Percentiles rank a stretch among this genome's conserved stretches.
phyloP scores from a whole-genome alignment of 2,888 invertebrate genomes.

The Steinernema carpocapsae region DNA sequence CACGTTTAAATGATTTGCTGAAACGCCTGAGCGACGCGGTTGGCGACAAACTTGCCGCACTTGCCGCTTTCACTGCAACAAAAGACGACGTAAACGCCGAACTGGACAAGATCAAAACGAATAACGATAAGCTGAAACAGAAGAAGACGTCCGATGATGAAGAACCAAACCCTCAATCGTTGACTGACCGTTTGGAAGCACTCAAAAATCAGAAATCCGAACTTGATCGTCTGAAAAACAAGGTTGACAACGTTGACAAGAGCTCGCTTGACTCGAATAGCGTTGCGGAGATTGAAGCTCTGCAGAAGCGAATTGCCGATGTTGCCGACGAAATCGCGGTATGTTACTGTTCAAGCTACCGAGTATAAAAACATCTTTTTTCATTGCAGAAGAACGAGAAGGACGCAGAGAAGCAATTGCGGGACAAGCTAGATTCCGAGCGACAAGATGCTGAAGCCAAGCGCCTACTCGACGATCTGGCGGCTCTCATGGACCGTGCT shows the following conservation, averaged over 20 bases:
- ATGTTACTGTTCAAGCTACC: background rate
- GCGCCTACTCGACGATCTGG: conserved; percentile 11
- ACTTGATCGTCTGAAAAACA: background rate
- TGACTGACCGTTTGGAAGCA: background rate
- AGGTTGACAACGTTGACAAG: background rate
- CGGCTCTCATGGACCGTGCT: conserved; percentile 1
- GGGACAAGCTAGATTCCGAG: conserved; percentile 36
- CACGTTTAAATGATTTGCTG: conserved; percentile 49
- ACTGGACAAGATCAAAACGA: conserved; percentile 31
- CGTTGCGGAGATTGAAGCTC: background rate
- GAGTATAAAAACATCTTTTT: background rate
- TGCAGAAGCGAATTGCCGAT: background rate
- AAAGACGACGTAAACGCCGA: conserved; percentile 46
- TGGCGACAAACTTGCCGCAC: conserved; percentile 53
- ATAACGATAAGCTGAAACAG: background rate
- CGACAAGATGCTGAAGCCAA: conserved; percentile 9
- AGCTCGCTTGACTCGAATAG: background rate
- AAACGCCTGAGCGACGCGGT: conserved; percentile 48
- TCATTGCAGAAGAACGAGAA: background rate
- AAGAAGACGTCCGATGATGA: background rate
- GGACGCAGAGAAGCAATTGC: background rate
- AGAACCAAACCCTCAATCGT: background rate
- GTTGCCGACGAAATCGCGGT: background rate
- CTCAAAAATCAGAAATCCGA: conserved; percentile 2
- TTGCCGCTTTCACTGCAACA: conserved; percentile 52